Base-by-base conservation (phyloP, 2,888 invertebrate genomes). In the Dasypolia templi region DNA sequence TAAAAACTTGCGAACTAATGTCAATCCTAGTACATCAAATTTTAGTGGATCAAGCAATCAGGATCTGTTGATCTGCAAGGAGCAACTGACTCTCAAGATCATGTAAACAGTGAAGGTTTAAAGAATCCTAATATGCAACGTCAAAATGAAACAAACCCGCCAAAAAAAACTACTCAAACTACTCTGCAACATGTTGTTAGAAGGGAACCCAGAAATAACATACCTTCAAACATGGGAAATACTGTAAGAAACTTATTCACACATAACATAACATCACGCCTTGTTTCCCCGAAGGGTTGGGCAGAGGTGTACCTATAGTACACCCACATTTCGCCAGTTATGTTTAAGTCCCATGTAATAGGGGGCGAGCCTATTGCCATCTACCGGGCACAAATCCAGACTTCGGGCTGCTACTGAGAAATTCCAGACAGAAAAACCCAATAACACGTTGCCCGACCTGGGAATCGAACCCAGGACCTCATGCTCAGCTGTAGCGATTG, bases 111-210 rank as follows among this genome's bases (percentile, higher is more conserved):
- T 44, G 17, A 71, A 42, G 29, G 53, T n/a, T 19, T 42, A 29
- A 53, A 19, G 5, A 62, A 65, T 46, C 22, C 19, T 56, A 39
- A 72, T 26, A 32, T 32, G 62, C 62, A 42, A 75, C n/a, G 17
- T 17, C 32, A 75, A 22, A 75, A 72, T 74, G 62, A 72, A 75
- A 51, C 3, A 7, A 72, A 61, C 17, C 72, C 49, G 3, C 22
- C 39, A 42, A 75, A 62, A 51, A 49, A n/a, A 22, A 9, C 2
- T 11, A 32, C 1, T 11, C 75, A 59, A 51, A 1, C 32, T 26
- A 32, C 14, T 2, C 19, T 49, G 6, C 9, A 22, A 6, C 0
- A 22, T 19, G 0, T 11, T n/a, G 19, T 42, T 26, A 17, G 0
- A 42, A 61, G 17, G 7, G 9, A 0, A 26, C 7, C 7, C 26